Evolutionary conservation across 2,113 vertebrate species (phyloP).

Genomic region (Macquaria ambigua): DNA sequence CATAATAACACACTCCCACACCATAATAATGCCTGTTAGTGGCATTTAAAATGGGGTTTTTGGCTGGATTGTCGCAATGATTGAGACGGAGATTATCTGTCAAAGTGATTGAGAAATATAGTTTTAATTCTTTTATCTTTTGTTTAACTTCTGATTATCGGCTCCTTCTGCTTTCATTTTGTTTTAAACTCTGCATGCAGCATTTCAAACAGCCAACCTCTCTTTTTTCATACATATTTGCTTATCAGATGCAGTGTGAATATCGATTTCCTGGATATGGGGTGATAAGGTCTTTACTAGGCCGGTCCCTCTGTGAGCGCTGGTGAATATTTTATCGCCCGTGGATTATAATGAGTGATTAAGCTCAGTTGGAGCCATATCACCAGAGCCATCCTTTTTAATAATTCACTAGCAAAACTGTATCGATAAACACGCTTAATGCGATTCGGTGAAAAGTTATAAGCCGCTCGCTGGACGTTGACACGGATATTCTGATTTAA

Average conservation of each 20-base stretch:
- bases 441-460: constrained; percentile 33
- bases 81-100: constrained; percentile 20
- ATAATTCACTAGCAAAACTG: constrained; percentile 64
- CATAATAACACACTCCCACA: neutral
- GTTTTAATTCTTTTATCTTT: constrained; percentile 12
- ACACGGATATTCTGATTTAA: constrained; percentile 54
- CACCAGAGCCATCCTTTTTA: constrained; percentile 52
- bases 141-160: constrained; percentile 5
- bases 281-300: constrained; percentile 76
- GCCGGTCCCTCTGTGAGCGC: constrained; percentile 36
- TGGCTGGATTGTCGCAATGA: constrained; percentile 1
- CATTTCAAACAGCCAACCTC: constrained; percentile 19
- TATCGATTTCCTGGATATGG: constrained; percentile 73
- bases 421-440: constrained; percentile 61
- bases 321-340: constrained; percentile 72
- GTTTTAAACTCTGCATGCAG: neutral
- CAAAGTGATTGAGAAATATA: constrained; percentile 13
- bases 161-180: neutral
- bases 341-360: constrained; percentile 79
- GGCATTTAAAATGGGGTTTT: constrained; percentile 15
- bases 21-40: neutral
- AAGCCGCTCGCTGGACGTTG: constrained; percentile 35
- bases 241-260: constrained; percentile 76
- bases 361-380: constrained; percentile 60
- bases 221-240: constrained; percentile 47